Evolutionary conservation across 2,113 vertebrate species (phyloP).

Genomic region (Bombycilla garrulus): DNA sequence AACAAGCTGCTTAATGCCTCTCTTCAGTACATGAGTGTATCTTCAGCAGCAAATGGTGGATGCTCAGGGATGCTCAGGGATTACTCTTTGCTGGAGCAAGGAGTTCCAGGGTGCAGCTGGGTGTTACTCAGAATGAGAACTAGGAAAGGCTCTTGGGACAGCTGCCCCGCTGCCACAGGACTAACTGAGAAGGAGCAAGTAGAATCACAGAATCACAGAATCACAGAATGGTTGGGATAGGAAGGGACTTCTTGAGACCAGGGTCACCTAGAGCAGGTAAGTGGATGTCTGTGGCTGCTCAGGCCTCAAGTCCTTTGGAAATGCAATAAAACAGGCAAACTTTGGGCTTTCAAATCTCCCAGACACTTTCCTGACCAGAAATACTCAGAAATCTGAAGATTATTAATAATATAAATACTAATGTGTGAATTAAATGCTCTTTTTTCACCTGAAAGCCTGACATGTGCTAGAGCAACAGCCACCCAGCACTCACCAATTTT

Average conservation of each 20-base stretch:
- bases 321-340: background rate
- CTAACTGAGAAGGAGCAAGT: background rate
- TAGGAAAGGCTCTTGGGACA: background rate
- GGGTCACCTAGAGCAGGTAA: background rate
- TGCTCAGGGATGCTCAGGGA: background rate
- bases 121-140: background rate
- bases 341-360: background rate
- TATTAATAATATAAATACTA: background rate
- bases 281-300: background rate
- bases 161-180: background rate
- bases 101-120: background rate
- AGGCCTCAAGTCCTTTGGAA: background rate
- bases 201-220: background rate
- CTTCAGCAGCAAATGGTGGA: rapidly evolving
- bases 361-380: background rate
- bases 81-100: background rate
- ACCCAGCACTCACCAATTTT: background rate
- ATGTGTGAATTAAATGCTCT: background rate
- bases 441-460: background rate
- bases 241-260: background rate
- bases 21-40: background rate
- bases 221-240: background rate
- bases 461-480: background rate
- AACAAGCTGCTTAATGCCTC: background rate
- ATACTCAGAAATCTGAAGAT: background rate